These are phyloP conservation scores for Clupea harengus DNA, from an alignment of 2,113 vertebrate genomes.

Conservation along the genomic window DNA sequence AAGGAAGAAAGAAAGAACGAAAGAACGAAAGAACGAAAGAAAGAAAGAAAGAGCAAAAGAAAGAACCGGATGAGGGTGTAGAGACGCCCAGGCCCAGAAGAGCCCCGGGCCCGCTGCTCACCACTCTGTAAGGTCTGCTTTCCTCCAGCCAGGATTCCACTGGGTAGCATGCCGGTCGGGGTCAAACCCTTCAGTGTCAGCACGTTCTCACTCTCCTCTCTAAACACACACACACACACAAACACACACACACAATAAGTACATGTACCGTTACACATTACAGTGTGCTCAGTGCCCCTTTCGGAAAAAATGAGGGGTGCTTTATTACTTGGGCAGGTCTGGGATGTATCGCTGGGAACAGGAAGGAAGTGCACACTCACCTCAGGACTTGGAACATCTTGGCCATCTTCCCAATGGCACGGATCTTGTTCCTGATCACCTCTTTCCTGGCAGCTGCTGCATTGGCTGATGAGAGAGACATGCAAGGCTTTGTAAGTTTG, in stretches of 20 bases:
- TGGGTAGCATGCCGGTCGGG: slow-evolving; percentile 81
- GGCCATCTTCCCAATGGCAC: slow-evolving; percentile 81
- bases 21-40: slow-evolving; percentile 18
- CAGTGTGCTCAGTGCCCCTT: not conserved
- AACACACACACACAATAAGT: not conserved
- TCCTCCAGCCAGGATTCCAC: slow-evolving; percentile 78
- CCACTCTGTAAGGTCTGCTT: slow-evolving; percentile 80
- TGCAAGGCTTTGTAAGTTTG: not conserved
- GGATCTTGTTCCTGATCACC: slow-evolving; percentile 81
- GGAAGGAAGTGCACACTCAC: slow-evolving; percentile 47
- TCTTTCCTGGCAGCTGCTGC: slow-evolving; percentile 79
- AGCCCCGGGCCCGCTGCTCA: slow-evolving; percentile 54
- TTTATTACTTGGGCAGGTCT: not conserved
- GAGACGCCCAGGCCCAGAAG: not conserved
- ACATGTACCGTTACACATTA: not conserved
- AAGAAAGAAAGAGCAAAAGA: not conserved
- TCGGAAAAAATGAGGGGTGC: not conserved
- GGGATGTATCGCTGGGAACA: not conserved
- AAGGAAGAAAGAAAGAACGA: not conserved
- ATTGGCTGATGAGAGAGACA: slow-evolving; percentile 67
- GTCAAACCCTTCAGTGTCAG: slow-evolving; percentile 81
- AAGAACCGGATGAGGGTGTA: not conserved
- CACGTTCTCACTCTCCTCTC: slow-evolving; percentile 83
- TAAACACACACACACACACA: slow-evolving; percentile 49
- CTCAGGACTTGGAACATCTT: slow-evolving; percentile 82